A percentile compares a stretch with the other conserved stretches of the same genome.
phyloP scores from a whole-genome alignment of 1,140 invertebrate species.

The Sitodiplosis mosellana region DNA sequence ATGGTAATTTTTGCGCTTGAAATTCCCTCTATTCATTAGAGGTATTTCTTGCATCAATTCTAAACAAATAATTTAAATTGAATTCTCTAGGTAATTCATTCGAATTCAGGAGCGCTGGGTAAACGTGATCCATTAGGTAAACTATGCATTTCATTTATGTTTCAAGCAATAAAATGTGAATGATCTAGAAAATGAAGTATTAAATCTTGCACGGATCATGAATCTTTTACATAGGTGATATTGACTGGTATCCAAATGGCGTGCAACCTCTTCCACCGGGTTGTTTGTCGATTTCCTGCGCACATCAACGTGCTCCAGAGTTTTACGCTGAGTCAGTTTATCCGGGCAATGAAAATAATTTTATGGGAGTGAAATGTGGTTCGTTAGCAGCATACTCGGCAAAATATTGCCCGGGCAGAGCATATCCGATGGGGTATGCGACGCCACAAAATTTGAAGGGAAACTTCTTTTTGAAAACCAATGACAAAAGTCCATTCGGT shows the following conservation, averaged over 20 bases:
- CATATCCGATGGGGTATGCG: neutral
- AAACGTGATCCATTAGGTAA: neutral
- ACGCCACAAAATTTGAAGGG: neutral
- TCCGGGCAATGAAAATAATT: neutral
- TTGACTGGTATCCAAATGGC: constrained; percentile 54
- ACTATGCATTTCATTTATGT: neutral
- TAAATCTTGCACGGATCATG: too few species aligned
- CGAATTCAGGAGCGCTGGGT: constrained; percentile 30
- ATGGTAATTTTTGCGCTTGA: too few species aligned
- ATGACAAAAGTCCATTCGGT: neutral
- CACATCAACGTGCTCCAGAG: neutral
- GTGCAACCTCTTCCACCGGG: neutral
- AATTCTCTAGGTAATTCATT: too few species aligned
- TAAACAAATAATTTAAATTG: too few species aligned
- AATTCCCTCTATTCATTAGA: too few species aligned
- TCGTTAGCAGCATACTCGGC: neutral
- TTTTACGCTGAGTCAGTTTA: neutral
- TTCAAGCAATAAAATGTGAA: too few species aligned
- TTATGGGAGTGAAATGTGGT: neutral
- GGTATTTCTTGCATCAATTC: too few species aligned
- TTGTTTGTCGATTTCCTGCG: neutral
- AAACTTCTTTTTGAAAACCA: neutral
- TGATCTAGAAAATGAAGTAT: too few species aligned
- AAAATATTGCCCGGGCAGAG: neutral
- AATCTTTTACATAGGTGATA: constrained; percentile 27